A percentile compares a stretch with the other conserved stretches of the same genome.
Conservation (phyloP, 2,113 vertebrate species). For the Chauna torquata region DNA sequence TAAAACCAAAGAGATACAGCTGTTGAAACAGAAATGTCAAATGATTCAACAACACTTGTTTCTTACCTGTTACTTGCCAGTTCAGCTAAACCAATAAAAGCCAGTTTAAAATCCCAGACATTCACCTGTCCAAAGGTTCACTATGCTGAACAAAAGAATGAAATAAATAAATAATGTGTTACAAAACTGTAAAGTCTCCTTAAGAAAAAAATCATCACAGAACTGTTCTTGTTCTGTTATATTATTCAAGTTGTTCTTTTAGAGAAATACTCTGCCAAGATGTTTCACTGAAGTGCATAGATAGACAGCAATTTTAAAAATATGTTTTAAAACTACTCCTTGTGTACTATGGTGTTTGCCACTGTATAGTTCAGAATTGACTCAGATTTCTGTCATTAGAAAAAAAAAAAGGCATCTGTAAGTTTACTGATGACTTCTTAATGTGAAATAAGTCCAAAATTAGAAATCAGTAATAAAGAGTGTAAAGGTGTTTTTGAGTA, state of each 20-base stretch:
- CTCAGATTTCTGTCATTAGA: background rate
- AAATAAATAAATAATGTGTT: background rate
- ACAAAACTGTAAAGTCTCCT: background rate
- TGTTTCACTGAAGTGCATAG: background rate
- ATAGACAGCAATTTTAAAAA: background rate
- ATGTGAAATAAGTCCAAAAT: background rate
- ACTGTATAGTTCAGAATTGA: background rate
- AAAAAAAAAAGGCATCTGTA: background rate
- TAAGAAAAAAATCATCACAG: background rate
- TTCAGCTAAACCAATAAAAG: background rate
- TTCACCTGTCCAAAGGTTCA: background rate
- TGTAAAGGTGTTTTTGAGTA: background rate
- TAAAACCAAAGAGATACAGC: background rate
- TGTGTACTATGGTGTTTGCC: background rate
- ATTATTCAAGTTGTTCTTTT: background rate
- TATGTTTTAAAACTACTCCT: background rate
- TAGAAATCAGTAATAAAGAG: background rate
- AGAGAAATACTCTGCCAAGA: background rate
- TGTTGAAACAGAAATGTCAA: background rate
- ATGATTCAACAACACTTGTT: background rate
- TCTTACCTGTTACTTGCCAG: background rate
- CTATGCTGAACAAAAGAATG: background rate
- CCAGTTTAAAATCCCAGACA: background rate
- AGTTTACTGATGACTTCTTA: background rate
- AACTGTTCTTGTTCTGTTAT: background rate